Evolutionary conservation across 2,888 invertebrate species (phyloP).

Genomic region (Linnaemya vulpina): DNA sequence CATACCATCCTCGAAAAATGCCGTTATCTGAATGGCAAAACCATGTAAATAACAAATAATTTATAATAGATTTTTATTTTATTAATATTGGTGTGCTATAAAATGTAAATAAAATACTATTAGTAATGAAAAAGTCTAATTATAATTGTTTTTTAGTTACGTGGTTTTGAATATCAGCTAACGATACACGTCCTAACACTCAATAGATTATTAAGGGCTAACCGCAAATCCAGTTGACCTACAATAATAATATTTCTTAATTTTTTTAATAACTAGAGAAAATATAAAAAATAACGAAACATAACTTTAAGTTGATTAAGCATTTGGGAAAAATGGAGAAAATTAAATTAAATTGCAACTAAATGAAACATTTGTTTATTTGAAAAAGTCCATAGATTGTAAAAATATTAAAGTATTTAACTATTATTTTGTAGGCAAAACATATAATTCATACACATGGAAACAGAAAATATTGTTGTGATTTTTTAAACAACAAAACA

Average conservation of each 20-base stretch:
- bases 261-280: not conserved
- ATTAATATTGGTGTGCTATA: too few relatives aligned
- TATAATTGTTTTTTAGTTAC: too few relatives aligned
- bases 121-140: too few relatives aligned
- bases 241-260: not conserved
- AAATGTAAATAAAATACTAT: too few relatives aligned
- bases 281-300: not conserved
- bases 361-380: conserved; percentile 37
- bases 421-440: conserved; percentile 60
- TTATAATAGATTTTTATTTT: too few relatives aligned
- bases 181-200: conserved; percentile 12
- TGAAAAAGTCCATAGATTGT: conserved; percentile 66
- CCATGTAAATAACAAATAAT: too few relatives aligned
- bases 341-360: not conserved
- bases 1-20: conserved; percentile 3
- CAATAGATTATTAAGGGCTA: conserved; percentile 34
- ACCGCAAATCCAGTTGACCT: conserved; percentile 8
- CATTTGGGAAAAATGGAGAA: not conserved
- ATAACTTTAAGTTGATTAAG: not conserved
- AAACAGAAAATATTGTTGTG: conserved; percentile 15
- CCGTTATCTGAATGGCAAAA: too few relatives aligned
- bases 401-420: conserved; percentile 64
- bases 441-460: conserved; percentile 7
- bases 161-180: too few relatives aligned
- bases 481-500: conserved; percentile 16